Evolutionary conservation across 2,797 vertebrate genomes (phyloP), one percentile per base, ranked within the genome.

Genomic region (Bufotes viridis): DNA sequence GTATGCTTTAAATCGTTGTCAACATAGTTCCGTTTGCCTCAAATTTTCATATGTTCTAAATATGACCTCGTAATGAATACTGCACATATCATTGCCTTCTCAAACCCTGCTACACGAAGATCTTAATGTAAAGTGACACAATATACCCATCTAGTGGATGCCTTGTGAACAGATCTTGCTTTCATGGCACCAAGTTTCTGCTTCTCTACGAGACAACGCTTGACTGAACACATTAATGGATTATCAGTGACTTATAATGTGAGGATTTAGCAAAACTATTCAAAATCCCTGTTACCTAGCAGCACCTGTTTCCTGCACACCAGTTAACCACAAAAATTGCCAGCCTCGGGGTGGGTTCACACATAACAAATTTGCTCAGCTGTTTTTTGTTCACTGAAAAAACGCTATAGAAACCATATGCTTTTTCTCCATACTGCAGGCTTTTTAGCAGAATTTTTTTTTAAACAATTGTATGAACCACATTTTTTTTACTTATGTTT

Each of bases 81-180:
- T 13, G 14, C 9, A 34, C 9, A 55, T 55, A 55, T 15, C 3
- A 63, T 63, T 63, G 20, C 22, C 20, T n/a, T 63, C 22, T 6
- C 1, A 63, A 63, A 63, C 10, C 20, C 61, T 63, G 6, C 20
- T 9, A 63, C 61, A 63, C 7, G 22, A n/a, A 22, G 0, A n/a
- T 63, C 18, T 22, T 57, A 12, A 18, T 29, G 8, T 53, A n/a
- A 75, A 51, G 20, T 75, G 72, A 82, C 72, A 78, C 84, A 86
- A 89, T 82, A 86, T 22, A 67, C 26, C 84, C 88, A 81, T 78
- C 84, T 89, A 82, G 88, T 86, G 88, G 79, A 13, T 55, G 69
- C 20, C 15, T 67, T 34, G 4, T 61, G 63, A 58, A 76, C 34
- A 22, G 14, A 15, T 14, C 51, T 74, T n/a, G n/a, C 22, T 86